Conservation (phyloP, 2,113 vertebrate genomes). For the Rhabdornis inornatus region DNA sequence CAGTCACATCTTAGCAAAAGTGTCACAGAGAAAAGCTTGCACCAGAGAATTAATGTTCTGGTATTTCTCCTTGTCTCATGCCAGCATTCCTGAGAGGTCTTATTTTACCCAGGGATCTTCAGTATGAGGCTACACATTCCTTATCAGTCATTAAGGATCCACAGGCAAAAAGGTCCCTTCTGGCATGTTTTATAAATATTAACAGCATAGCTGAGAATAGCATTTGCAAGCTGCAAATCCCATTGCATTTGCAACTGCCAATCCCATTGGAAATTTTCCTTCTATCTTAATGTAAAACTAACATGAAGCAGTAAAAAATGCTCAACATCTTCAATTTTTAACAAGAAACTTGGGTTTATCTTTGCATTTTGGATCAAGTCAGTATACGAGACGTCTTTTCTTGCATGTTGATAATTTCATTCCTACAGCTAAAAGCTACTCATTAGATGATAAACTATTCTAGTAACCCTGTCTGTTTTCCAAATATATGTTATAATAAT, state of each 20-base stretch:
- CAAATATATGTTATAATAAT: background rate
- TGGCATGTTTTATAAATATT: constrained; percentile 25
- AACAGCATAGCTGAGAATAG: constrained; percentile 42
- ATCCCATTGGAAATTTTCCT: background rate
- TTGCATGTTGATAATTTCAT: background rate
- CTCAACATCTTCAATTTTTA: background rate
- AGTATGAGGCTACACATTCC: constrained; percentile 35
- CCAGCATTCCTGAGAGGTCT: constrained; percentile 45
- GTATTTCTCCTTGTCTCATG: constrained; percentile 25
- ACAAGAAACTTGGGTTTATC: background rate
- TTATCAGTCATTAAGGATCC: background rate
- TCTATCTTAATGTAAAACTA: background rate
- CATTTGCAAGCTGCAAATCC: constrained; percentile 53
- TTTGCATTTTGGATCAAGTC: background rate
- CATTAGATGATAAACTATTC: background rate
- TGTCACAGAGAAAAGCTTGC: constrained; percentile 26
- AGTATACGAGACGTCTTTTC: background rate
- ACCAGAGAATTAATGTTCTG: background rate
- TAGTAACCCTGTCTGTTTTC: background rate
- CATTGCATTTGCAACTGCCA: constrained; percentile 11
- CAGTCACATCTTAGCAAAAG: constrained; percentile 24
- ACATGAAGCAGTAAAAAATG: background rate
- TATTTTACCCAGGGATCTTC: constrained; percentile 45
- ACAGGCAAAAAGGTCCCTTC: background rate
- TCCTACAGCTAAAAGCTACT: background rate